Percentiles rank a stretch among this genome's conserved stretches.
These are phyloP conservation scores for Mechanitis messenoides DNA, from an alignment of 2,888 invertebrate genomes.

Conservation along the genomic window DNA sequence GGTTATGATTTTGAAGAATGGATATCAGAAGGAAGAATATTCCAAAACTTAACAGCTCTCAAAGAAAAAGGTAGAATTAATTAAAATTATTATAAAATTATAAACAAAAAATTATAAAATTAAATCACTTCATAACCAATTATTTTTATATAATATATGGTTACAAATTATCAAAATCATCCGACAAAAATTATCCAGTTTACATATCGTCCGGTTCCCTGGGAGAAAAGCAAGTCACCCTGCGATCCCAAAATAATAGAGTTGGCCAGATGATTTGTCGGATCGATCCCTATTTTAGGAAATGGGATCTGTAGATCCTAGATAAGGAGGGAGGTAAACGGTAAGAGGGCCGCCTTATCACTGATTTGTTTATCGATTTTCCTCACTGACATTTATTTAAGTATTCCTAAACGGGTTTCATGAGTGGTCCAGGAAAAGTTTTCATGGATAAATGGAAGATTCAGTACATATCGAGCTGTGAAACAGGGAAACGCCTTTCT, in stretches of 20 bases:
- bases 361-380: constrained; percentile 73
- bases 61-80: too few relatives aligned
- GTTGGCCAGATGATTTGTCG: constrained; percentile 75
- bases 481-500: too few relatives aligned
- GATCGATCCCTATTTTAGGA: constrained; percentile 77
- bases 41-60: too few relatives aligned
- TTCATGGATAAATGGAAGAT: too few relatives aligned
- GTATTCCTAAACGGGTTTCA: constrained; percentile 27
- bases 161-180: constrained; percentile 1
- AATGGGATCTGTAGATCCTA: constrained; percentile 77
- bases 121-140: too few relatives aligned
- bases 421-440: too few relatives aligned
- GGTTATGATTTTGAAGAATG: too few relatives aligned
- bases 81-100: too few relatives aligned
- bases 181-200: constrained; percentile 3
- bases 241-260: constrained; percentile 51
- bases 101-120: too few relatives aligned
- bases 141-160: neutral
- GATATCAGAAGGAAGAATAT: too few relatives aligned
- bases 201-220: constrained; percentile 8
- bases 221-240: constrained; percentile 19
- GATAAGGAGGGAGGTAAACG: constrained; percentile 48
- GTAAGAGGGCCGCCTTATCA: constrained; percentile 57
- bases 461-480: too few relatives aligned
- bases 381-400: constrained; percentile 51